Base-by-base conservation (phyloP, 2,797 vertebrate genomes). In the Morelia viridis region DNA sequence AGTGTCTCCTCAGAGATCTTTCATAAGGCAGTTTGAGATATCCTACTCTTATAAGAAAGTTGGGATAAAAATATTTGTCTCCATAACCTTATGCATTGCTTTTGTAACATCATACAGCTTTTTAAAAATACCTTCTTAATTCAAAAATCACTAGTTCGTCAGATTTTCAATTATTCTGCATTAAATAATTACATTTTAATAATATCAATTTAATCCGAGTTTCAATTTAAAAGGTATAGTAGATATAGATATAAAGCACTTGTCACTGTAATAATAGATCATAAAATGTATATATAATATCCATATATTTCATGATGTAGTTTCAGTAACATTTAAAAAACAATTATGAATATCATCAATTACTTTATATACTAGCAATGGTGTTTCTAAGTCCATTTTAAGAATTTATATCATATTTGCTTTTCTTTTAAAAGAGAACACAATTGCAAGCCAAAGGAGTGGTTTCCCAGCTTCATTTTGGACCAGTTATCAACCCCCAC, bases 401-500 rank as follows among this genome's bases (percentile, higher is more conserved):
- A 88, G 24, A 80, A 80, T 31, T 58, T 53, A 64, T 88, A 11
- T 89, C 4, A 26, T 64, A 46, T 83, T 90, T 89, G 28, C 1
- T 60, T 95, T 17, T 56, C 91, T 71, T 76, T 89, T 92, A 17
- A 93, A 96, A 99, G 99, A 99, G 95, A 98, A 98, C 89, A 97
- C 97, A 83, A 96, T 98, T 89, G 96, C 98, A 94, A 97, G 97
- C 96, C 99, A 98, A 95, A 97, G 98, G 97, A 98, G 97, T 96
- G 97, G 98, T 89, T 98, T 98, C 94, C 97, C 98, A 22, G 94
- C 98, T 90, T 97, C 98, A 0, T 97, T 98, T 95, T 99, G 99
- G 99, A 98, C 97, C 97, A 98, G 97, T 95, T 99, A 99, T 92
- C 98, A 98, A 91, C 96, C 98, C 94, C 98, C 98, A 93, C 94